A percentile compares a stretch with the other conserved stretches of the same genome.
These are phyloP conservation scores for Peromyscus nudipes DNA, from an alignment of 2,797 vertebrate genomes.

Conservation along the genomic window DNA sequence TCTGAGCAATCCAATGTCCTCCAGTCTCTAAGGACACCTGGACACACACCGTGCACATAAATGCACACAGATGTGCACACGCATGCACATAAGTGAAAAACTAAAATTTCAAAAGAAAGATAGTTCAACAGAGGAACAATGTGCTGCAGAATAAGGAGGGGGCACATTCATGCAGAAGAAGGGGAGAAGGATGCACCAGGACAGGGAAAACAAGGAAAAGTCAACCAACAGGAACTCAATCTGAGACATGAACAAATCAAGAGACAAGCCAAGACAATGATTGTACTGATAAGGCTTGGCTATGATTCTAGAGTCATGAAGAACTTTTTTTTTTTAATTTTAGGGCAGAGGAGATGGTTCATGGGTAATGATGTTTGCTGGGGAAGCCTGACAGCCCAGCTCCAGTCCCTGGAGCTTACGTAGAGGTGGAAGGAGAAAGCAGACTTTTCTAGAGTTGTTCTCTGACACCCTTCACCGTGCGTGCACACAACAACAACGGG, in stretches of 20 bases:
- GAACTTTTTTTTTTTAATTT: not conserved
- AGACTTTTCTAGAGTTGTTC: not conserved
- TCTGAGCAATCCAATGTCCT: not conserved
- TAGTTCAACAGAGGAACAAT: not conserved
- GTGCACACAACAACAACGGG: not conserved
- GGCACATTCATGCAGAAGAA: not conserved
- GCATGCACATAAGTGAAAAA: not conserved
- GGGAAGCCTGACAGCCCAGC: not conserved
- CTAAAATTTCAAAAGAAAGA: not conserved
- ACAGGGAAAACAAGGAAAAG: not conserved
- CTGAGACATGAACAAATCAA: not conserved
- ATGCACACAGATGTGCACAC: not conserved
- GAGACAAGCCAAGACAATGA: not conserved
- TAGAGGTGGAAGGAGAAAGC: not conserved
- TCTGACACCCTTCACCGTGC: rapidly evolving
- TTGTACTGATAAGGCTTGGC: not conserved
- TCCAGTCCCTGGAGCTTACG: not conserved
- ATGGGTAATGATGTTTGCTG: not conserved
- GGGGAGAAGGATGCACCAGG: not conserved
- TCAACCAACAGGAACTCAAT: not conserved
- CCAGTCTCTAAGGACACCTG: not conserved
- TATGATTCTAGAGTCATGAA: conserved; percentile 16
- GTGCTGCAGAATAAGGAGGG: not conserved
- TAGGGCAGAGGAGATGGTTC: not conserved
- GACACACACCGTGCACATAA: not conserved